These are phyloP conservation scores for Atrichornis clamosus DNA, from an alignment of 2,113 vertebrate genomes.

Conservation along the genomic window DNA sequence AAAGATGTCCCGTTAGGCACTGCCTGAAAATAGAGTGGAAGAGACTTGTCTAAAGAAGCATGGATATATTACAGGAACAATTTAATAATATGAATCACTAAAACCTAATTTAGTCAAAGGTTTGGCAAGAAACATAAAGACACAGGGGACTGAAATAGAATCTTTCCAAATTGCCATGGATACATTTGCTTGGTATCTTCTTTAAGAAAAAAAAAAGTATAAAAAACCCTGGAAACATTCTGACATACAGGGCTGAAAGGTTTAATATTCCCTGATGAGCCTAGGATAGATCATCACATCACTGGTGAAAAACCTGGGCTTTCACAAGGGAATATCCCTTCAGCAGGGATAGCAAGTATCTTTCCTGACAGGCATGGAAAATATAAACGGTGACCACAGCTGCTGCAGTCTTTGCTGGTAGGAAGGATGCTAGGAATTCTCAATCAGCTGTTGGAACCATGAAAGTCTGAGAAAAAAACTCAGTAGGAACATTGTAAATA, in stretches of 20 bases:
- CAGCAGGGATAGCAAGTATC: not conserved
- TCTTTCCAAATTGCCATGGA: constrained; percentile 21
- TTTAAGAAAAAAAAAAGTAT: not conserved
- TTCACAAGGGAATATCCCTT: constrained; percentile 3
- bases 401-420: not conserved
- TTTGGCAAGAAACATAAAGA: constrained; percentile 42
- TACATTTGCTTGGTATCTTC: not conserved
- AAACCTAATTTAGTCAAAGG: constrained; percentile 27
- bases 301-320: not conserved
- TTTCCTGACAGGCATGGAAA: constrained; percentile 37
- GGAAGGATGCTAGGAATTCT: constrained; percentile 35
- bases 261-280: not conserved
- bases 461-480: not conserved
- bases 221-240: constrained; percentile 18
- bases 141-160: constrained; percentile 21
- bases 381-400: not conserved
- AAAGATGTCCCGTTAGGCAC: not conserved
- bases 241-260: not conserved
- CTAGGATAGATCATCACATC: not conserved
- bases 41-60: not conserved
- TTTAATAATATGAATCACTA: constrained; percentile 48
- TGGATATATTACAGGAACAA: constrained; percentile 44
- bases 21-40: not conserved
- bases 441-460: constrained; percentile 40
- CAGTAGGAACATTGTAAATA: constrained; percentile 45